These are phyloP conservation scores for Lumbricus terrestris DNA, from an alignment of 2,888 invertebrate genomes.

Conservation along the genomic window DNA sequence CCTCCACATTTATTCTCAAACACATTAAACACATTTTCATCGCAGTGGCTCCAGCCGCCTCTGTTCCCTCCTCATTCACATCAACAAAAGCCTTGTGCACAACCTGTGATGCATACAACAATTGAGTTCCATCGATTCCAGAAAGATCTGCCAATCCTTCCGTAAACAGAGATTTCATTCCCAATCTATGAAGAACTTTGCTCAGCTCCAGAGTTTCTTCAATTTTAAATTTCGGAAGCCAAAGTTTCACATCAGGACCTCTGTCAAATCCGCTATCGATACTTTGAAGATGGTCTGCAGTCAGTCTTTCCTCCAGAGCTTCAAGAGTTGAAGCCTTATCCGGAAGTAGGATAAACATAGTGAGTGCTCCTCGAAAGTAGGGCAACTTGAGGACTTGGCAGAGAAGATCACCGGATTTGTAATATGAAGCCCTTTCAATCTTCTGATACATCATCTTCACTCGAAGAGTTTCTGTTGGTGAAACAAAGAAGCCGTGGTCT, in stretches of 20 bases:
- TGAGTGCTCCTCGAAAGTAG: conserved; percentile 4
- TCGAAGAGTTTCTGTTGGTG: background rate
- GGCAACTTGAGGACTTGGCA: conserved; percentile 25
- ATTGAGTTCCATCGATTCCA: conserved; percentile 44
- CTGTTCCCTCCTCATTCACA: conserved; percentile 46
- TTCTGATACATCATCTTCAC: conserved; percentile 15
- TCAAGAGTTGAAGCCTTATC: background rate
- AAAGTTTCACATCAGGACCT: conserved; percentile 28
- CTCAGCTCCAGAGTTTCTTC: conserved; percentile 33
- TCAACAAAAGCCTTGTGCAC: conserved; percentile 54
- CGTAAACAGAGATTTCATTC: conserved; percentile 41
- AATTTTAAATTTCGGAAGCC: conserved; percentile 39
- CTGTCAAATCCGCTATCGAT: conserved; percentile 14
- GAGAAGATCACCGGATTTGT: background rate
- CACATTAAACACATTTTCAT: conserved; percentile 15
- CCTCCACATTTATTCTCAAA: background rate
- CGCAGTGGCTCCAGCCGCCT: conserved; percentile 46
- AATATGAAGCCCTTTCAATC: background rate
- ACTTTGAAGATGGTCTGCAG: conserved; percentile 19
- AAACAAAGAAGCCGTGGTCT: conserved; percentile 18
- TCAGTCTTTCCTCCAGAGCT: conserved; percentile 27
- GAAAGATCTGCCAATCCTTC: conserved; percentile 48
- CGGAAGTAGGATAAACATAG: conserved; percentile 23
- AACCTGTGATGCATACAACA: conserved; percentile 47
- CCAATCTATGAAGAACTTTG: conserved; percentile 32